A percentile compares a stretch with the other conserved stretches of the same genome.
These are phyloP conservation scores for Yponomeuta plumbellus DNA, from an alignment of 2,888 invertebrate species.

Conservation along the genomic window DNA sequence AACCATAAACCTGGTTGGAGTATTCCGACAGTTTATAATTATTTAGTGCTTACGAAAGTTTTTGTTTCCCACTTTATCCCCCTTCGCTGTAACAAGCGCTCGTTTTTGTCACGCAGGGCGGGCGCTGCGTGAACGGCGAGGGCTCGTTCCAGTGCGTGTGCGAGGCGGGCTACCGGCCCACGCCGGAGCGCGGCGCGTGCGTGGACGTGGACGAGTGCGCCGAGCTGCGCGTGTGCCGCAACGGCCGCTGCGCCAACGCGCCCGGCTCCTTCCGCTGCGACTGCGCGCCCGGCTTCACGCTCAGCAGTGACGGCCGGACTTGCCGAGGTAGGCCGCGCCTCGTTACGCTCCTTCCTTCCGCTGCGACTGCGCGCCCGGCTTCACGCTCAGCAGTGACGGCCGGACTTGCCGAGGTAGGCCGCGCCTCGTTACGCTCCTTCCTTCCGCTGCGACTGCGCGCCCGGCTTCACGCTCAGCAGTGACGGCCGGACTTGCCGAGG, in stretches of 20 bases:
- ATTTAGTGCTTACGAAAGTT: too few relatives aligned
- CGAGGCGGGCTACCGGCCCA: conserved; percentile 84
- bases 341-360: conserved; percentile 89
- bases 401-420: conserved; percentile 83
- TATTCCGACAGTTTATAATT: too few relatives aligned
- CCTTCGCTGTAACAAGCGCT: too few relatives aligned
- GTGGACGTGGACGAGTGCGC: conserved; percentile 76
- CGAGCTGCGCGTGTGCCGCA: conserved; percentile 84
- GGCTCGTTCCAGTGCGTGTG: conserved; percentile 91
- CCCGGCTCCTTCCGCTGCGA: conserved; percentile 89
- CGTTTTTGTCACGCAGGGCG: too few relatives aligned
- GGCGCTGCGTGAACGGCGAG: conserved; percentile 87
- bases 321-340: conserved; percentile 78
- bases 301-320: conserved; percentile 86
- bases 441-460: conserved; percentile 85
- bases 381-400: conserved; percentile 86
- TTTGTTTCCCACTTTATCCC: neutral
- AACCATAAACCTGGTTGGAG: too few relatives aligned
- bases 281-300: conserved; percentile 85
- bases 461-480: conserved; percentile 86
- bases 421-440: conserved; percentile 83
- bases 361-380: conserved; percentile 87
- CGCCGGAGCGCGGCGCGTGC: conserved; percentile 64
- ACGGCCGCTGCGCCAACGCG: conserved; percentile 87
- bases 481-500: conserved; percentile 88